Conservation (phyloP, 2,113 vertebrate genomes). For the Nycticryphes semicollaris region DNA sequence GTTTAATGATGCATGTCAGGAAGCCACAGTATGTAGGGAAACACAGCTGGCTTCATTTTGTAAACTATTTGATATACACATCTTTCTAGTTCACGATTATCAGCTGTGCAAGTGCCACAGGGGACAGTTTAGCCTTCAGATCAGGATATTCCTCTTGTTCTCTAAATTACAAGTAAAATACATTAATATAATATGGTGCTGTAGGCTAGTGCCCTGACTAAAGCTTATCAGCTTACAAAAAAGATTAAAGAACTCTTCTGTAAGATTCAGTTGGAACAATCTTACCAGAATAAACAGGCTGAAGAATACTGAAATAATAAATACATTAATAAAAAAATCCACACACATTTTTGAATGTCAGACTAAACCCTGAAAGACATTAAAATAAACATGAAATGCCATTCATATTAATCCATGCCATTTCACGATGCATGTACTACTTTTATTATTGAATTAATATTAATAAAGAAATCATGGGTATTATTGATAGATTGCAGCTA, state of each 20-base stretch:
- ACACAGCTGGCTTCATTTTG: constrained; percentile 99
- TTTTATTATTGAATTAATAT: not conserved
- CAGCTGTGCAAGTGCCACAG: constrained; percentile 92
- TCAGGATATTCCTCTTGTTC: constrained; percentile 80
- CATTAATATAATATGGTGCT: constrained; percentile 80
- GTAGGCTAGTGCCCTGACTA: constrained; percentile 60
- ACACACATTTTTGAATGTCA: not conserved
- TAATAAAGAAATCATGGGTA: constrained; percentile 27
- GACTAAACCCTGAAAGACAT: not conserved
- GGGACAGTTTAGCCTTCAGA: constrained; percentile 91
- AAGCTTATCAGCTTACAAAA: constrained; percentile 70
- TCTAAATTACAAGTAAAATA: constrained; percentile 85
- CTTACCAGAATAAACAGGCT: constrained; percentile 30
- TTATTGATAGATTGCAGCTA: not conserved
- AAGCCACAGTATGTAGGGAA: constrained; percentile 98
- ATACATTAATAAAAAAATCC: constrained; percentile 33
- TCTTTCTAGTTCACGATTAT: constrained; percentile 92
- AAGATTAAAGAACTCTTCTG: constrained; percentile 66
- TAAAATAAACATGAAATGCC: not conserved
- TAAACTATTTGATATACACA: constrained; percentile 99
- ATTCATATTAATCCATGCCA: not conserved
- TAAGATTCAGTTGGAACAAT: constrained; percentile 27
- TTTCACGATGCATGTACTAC: not conserved
- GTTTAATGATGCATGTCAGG: constrained; percentile 99
- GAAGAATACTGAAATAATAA: constrained; percentile 54